These are phyloP conservation scores for Rhaphigaster nebulosa DNA, from an alignment of 2,888 invertebrate species.

Conservation along the genomic window DNA sequence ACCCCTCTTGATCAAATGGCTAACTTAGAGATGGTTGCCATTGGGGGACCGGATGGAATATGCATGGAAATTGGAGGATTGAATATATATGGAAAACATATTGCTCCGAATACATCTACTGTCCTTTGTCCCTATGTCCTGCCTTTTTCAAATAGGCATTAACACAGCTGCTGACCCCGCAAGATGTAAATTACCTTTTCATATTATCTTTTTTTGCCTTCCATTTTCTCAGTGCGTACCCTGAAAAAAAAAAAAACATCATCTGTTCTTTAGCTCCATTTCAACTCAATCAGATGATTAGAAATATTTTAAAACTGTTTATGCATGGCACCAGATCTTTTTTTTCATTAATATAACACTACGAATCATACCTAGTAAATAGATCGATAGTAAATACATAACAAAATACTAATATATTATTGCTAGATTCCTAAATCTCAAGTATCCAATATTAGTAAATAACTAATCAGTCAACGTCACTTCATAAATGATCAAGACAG, in stretches of 20 bases:
- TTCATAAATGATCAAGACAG: too few species aligned
- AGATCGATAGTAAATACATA: too few species aligned
- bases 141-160: slow-evolving; percentile 41
- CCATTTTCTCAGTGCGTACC: neutral
- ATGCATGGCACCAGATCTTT: too few species aligned
- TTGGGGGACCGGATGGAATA: neutral
- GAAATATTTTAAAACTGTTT: neutral
- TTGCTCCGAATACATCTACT: slow-evolving; percentile 40
- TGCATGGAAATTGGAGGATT: slow-evolving; percentile 49
- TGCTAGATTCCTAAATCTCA: too few species aligned
- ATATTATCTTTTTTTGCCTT: neutral
- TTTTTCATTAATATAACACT: too few species aligned
- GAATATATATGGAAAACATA: slow-evolving; percentile 50
- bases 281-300: neutral
- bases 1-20: slow-evolving; percentile 25
- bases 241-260: neutral
- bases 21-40: neutral
- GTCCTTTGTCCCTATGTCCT: slow-evolving; percentile 28
- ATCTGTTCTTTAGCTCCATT: neutral
- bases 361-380: too few species aligned
- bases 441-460: too few species aligned
- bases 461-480: too few species aligned
- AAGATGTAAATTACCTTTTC: slow-evolving; percentile 32
- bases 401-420: too few species aligned
- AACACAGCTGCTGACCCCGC: slow-evolving; percentile 23